phyloP scores from a whole-genome alignment of 2,797 vertebrate species.

The Leuciscus waleckii region DNA sequence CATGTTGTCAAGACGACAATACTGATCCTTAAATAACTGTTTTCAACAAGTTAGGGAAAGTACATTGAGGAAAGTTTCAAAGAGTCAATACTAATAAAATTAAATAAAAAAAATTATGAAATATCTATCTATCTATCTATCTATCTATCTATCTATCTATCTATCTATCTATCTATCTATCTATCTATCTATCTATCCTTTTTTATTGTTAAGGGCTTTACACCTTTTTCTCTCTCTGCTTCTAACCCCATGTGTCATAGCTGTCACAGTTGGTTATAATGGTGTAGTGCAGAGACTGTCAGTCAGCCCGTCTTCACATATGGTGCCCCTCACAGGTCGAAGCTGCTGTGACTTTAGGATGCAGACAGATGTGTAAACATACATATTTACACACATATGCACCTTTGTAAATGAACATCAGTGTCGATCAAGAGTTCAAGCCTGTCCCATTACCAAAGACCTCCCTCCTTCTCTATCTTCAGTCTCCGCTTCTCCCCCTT shows the following conservation, averaged over 20 bases:
- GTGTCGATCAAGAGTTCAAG: conserved; percentile 36
- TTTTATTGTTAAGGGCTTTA: background rate
- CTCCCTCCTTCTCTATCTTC: conserved; percentile 46
- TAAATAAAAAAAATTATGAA: background rate
- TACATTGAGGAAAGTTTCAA: background rate
- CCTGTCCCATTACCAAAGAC: conserved; percentile 38
- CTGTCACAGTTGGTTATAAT: conserved; percentile 33
- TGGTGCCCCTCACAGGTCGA: background rate
- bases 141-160: background rate
- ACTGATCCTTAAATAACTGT: conserved; percentile 29
- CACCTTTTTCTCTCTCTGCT: background rate
- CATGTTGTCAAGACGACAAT: conserved; percentile 35
- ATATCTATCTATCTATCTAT: background rate
- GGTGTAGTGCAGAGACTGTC: background rate
- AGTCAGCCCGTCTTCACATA: conserved; percentile 18
- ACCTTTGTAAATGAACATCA: conserved; percentile 10
- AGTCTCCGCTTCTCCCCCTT: conserved; percentile 63
- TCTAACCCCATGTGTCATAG: conserved; percentile 16
- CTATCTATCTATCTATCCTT: conserved; percentile 1
- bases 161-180: background rate
- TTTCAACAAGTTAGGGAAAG: background rate
- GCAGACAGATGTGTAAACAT: conserved; percentile 36
- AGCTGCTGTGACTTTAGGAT: background rate
- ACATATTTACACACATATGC: conserved; percentile 15
- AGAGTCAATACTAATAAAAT: background rate